Percentiles rank a stretch among this genome's conserved stretches.
These are phyloP conservation scores for Drosophila oshimai DNA, from an alignment of 1,140 invertebrate species.

Conservation along the genomic window DNA sequence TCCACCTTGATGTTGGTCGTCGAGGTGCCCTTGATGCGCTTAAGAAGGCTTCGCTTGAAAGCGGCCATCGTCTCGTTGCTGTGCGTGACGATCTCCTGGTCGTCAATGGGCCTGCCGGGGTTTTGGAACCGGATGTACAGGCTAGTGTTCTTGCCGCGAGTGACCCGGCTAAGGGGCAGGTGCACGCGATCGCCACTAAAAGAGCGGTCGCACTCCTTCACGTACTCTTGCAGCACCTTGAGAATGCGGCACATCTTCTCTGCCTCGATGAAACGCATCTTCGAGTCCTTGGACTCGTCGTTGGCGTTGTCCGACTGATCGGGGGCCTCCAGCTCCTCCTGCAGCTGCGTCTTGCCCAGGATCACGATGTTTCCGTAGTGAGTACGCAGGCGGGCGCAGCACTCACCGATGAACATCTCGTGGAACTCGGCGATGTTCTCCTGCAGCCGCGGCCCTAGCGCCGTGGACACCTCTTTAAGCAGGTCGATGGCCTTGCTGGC, in stretches of 20 bases:
- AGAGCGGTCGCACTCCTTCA: constrained; percentile 96
- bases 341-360: constrained; percentile 74
- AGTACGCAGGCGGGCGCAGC: constrained; percentile 93
- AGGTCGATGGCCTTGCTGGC: constrained; percentile 95
- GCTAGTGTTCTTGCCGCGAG: constrained; percentile 94
- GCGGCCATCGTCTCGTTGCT: constrained; percentile 91
- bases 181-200: constrained; percentile 95
- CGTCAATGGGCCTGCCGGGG: constrained; percentile 94
- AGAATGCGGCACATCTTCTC: constrained; percentile 96
- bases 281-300: constrained; percentile 72
- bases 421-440: constrained; percentile 88
- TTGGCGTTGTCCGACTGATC: constrained; percentile 73
- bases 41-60: constrained; percentile 87
- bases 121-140: constrained; percentile 95
- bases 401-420: constrained; percentile 95
- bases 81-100: constrained; percentile 96
- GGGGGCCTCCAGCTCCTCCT: constrained; percentile 43
- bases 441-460: constrained; percentile 93
- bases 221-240: constrained; percentile 97
- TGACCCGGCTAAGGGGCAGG: constrained; percentile 86
- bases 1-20: constrained; percentile 92
- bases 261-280: constrained; percentile 86
- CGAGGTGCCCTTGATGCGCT: constrained; percentile 88
- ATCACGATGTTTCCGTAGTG: constrained; percentile 88
- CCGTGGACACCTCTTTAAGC: constrained; percentile 96